Conservation (phyloP, 1,140 invertebrate species). For the Prorops nasuta region DNA sequence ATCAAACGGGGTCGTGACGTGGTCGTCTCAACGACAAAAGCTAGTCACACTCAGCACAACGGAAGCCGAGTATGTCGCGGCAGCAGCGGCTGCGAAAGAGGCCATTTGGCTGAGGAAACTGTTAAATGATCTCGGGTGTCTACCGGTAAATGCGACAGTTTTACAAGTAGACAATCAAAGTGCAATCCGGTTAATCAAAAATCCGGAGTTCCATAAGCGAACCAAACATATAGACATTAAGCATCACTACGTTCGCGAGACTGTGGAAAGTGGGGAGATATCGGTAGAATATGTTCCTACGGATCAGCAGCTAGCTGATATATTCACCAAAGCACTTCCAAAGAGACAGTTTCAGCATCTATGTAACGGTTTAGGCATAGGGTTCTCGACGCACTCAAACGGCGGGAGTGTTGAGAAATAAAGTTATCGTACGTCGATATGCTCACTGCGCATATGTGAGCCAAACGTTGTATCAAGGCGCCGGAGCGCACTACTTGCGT, state of each 20-base stretch:
- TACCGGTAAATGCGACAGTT: not conserved
- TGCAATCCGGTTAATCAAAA: not conserved
- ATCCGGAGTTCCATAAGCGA: not conserved
- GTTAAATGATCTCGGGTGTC: not conserved
- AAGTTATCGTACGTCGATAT: too few species aligned
- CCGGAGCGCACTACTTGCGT: too few species aligned
- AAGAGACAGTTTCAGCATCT: not conserved
- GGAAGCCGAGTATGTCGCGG: conserved; percentile 3
- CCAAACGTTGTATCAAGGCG: too few species aligned
- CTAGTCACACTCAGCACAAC: not conserved
- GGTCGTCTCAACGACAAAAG: conserved; percentile 1
- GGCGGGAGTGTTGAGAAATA: conserved; percentile 4
- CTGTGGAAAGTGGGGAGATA: not conserved
- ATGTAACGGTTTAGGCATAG: not conserved
- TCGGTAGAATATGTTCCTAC: not conserved
- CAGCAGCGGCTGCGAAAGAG: not conserved
- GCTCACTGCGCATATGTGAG: too few species aligned
- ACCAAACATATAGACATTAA: not conserved
- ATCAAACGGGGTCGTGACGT: not conserved
- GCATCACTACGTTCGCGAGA: not conserved
- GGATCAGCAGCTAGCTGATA: not conserved
- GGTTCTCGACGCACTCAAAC: not conserved
- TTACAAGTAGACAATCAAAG: not conserved
- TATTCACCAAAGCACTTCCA: not conserved
- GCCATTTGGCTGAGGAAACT: not conserved